Evolutionary conservation across 2,888 invertebrate species (phyloP), one percentile per base, ranked within the genome.

Genomic region (Clepsis dumicolana): DNA sequence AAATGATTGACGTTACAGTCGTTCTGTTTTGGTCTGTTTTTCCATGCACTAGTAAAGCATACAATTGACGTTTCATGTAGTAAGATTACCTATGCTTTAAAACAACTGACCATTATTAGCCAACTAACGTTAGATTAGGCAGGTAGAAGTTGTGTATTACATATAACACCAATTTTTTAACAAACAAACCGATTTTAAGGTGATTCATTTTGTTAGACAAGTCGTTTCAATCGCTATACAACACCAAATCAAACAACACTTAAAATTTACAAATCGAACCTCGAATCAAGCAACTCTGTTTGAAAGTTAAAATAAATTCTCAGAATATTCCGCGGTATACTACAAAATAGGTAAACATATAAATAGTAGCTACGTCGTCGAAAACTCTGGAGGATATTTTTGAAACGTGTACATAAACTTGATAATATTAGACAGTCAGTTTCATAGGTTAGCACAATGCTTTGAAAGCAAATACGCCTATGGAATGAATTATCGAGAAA

Each of bases 381-480:
- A 50, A 59, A 59, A 64, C 57, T 50, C 1, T 8, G 48, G 57
- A 59, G 59, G 50, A 44, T 68, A 68, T 68, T 68, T 68, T 68
- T 63, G 68, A 68, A 63, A 68, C 41, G 16, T 68, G 68, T 68
- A 68, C 63, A 68, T 68, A 59, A 50, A 61, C 41, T 60, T 65
- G 54, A 57, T 53, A 35, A 52, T 27, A 21, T 29, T 61, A 56
- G 61, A 29, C 68, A 44, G 63, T 52, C 57, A 50, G 48, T 68
- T 68, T 59, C 64, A 68, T 68, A 63, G 62, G 62, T 67, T 67
- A 68, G 68, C 59, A 64, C 32, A 70, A 73, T 77, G 87, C 87
- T 88, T 88, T 35, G 78, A 81, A 86, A 87, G 88, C 87, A 78
- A 79, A 74, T 73, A 69, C 64, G 72, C 70, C 70, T 72, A 70